These are phyloP conservation scores for Eretmodus cyanostictus DNA, from an alignment of 2,113 vertebrate species.

Conservation along the genomic window DNA sequence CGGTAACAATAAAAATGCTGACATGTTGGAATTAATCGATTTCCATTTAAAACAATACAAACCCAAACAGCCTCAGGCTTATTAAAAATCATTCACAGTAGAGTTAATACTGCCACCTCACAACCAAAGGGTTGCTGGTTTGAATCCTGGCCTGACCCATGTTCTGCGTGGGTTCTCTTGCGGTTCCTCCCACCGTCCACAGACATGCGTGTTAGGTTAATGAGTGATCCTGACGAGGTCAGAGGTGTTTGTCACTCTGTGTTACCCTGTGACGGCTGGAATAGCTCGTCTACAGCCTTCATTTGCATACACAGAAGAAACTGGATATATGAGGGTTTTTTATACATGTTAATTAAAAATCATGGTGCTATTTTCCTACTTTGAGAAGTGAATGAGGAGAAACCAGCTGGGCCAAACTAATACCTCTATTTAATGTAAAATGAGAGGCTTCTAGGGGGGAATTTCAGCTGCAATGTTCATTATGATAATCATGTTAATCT, in stretches of 20 bases:
- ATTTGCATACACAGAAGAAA: not conserved
- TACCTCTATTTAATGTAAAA: constrained; percentile 54
- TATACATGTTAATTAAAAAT: not conserved
- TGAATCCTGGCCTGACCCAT: not conserved
- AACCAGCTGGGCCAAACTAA: constrained; percentile 38
- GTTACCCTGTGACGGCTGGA: not conserved
- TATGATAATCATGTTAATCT: constrained; percentile 59
- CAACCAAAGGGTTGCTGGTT: not conserved
- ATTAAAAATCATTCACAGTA: not conserved
- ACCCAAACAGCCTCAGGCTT: not conserved
- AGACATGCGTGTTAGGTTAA: not conserved
- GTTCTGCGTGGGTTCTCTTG: not conserved
- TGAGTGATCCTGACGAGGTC: not conserved
- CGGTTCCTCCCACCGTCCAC: not conserved
- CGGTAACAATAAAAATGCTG: not conserved
- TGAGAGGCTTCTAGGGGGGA: constrained; percentile 40
- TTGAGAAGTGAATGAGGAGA: constrained; percentile 26
- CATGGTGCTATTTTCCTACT: constrained; percentile 25
- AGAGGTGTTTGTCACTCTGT: not conserved
- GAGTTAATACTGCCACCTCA: not conserved
- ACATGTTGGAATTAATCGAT: not conserved
- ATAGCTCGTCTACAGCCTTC: not conserved
- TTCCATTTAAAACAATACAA: not conserved
- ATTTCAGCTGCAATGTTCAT: constrained; percentile 46
- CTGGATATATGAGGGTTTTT: not conserved